Percentiles rank a stretch among this genome's conserved stretches.
Conservation (phyloP, 37 sponge, comb jelly and placozoan genomes). For the Beroe ovata region DNA sequence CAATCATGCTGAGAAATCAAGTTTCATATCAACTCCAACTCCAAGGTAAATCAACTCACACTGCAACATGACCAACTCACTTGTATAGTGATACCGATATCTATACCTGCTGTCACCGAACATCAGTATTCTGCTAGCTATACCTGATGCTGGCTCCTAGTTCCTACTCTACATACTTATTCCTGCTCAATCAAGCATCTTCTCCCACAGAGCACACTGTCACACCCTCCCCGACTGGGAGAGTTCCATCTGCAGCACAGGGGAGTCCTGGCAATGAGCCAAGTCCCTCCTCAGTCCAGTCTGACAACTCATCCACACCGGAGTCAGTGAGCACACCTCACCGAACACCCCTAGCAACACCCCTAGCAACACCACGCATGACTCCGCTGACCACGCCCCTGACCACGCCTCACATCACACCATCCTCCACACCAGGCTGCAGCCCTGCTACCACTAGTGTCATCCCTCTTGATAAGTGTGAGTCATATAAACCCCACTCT, state of each 20-base stretch:
- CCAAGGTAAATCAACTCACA: too few species aligned
- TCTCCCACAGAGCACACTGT: too few species aligned
- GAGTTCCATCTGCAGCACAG: not conserved
- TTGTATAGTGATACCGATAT: too few species aligned
- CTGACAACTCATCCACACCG: not conserved
- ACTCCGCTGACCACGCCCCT: slow-evolving; percentile 1
- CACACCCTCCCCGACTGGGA: slow-evolving; percentile 1
- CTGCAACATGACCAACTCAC: too few species aligned
- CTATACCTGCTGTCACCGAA: too few species aligned
- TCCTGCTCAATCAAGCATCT: too few species aligned
- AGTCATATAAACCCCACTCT: not conserved
- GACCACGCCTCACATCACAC: not conserved
- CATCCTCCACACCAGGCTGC: not conserved
- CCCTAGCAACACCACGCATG: not conserved
- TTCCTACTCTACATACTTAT: too few species aligned
- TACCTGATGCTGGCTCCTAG: too few species aligned
- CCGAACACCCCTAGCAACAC: not conserved
- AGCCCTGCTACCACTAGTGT: not conserved
- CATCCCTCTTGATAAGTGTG: not conserved
- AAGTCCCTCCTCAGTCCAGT: not conserved
- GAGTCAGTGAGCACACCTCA: not conserved
- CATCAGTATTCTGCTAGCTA: too few species aligned
- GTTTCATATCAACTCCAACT: too few species aligned
- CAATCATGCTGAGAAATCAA: too few species aligned
- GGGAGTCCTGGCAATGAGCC: slow-evolving; percentile 29